phyloP scores from a whole-genome alignment of 2,113 vertebrate genomes.

The Poeciliopsis prolifica region DNA sequence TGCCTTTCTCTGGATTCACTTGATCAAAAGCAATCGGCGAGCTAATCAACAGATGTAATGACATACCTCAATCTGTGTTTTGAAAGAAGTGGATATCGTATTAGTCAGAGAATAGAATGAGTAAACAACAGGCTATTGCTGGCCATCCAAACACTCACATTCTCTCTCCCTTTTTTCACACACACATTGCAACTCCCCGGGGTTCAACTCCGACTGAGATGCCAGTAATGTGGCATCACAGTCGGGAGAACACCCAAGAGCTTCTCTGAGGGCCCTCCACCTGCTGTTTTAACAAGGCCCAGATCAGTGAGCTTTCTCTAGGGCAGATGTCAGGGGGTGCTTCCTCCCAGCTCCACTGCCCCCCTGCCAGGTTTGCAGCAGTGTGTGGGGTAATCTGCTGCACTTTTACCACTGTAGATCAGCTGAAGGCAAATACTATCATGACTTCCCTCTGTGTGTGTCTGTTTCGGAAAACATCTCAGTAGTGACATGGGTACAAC shows the following conservation, averaged over 20 bases:
- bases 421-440: background rate
- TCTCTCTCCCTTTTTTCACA: background rate
- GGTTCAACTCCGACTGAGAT: constrained; percentile 25
- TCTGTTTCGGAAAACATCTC: constrained; percentile 4
- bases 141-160: background rate
- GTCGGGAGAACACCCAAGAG: constrained; percentile 23
- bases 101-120: constrained; percentile 39
- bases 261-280: constrained; percentile 31
- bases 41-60: constrained; percentile 62
- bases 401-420: constrained; percentile 5
- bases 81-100: constrained; percentile 49
- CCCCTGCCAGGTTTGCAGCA: constrained; percentile 42
- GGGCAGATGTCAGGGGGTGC: constrained; percentile 45
- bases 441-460: background rate
- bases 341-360: constrained; percentile 9
- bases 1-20: constrained; percentile 47
- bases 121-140: constrained; percentile 42
- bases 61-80: constrained; percentile 29
- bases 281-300: constrained; percentile 59
- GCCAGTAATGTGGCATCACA: constrained; percentile 7
- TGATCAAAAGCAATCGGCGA: constrained; percentile 57
- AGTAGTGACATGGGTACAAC: background rate
- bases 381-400: constrained; percentile 11
- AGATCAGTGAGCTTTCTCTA: constrained; percentile 47
- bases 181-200: constrained; percentile 11